Evolutionary conservation across 2,113 vertebrate genomes (phyloP).

Genomic region (Clupea harengus): DNA sequence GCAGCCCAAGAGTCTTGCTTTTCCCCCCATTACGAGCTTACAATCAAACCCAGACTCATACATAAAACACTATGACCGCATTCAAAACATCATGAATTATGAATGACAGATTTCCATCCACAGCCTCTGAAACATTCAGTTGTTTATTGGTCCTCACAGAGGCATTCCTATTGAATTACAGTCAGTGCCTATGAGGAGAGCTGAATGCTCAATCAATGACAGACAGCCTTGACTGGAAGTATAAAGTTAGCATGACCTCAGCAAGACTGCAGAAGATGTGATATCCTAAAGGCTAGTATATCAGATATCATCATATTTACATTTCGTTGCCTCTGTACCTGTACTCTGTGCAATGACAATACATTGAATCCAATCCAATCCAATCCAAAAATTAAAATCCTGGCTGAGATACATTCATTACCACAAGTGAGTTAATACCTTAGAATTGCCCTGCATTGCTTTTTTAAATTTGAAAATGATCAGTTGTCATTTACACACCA

Average conservation of each 20-base stretch:
- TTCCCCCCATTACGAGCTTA: not conserved
- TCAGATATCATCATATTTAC: not conserved
- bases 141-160: not conserved
- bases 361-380: too few species aligned
- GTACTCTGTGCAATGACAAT: too few species aligned
- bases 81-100: slow-evolving; percentile 15
- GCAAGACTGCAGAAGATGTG: not conserved
- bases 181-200: not conserved
- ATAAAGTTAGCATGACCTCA: not conserved
- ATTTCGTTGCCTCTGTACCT: too few species aligned
- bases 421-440: not conserved
- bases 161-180: not conserved
- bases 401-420: not conserved
- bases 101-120: not conserved
- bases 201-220: not conserved
- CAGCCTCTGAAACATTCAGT: not conserved
- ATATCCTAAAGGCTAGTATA: not conserved
- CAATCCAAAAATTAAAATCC: not conserved
- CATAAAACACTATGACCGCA: not conserved
- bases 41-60: slow-evolving; percentile 7
- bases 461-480: not conserved
- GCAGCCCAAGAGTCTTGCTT: not conserved
- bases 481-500: not conserved
- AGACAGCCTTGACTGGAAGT: not conserved
- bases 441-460: not conserved